Percentiles rank a stretch among this genome's conserved stretches.
Conservation (phyloP, 1,140 invertebrate species). For the Ectropis grisescens region DNA sequence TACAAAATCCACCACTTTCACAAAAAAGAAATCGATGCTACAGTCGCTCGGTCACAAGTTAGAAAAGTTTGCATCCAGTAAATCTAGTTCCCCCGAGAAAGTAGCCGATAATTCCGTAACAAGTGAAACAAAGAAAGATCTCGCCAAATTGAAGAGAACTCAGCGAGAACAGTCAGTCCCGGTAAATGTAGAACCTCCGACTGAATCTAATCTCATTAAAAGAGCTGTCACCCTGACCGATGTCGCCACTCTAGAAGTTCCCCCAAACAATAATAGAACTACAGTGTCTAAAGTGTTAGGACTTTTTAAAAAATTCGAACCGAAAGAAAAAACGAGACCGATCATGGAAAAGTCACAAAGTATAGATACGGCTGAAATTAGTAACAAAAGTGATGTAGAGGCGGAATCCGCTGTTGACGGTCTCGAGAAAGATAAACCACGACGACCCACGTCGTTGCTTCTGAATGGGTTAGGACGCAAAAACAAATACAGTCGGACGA, state of each 20-base stretch:
- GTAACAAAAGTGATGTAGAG: slow-evolving; percentile 28
- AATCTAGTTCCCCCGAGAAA: slow-evolving; percentile 62
- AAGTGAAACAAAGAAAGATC: slow-evolving; percentile 23
- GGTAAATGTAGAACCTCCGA: slow-evolving; percentile 57
- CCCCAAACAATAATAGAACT: slow-evolving; percentile 64
- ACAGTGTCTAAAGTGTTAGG: slow-evolving; percentile 78
- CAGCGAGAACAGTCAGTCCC: slow-evolving; percentile 77
- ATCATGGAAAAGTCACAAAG: slow-evolving; percentile 24
- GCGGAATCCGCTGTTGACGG: slow-evolving; percentile 15
- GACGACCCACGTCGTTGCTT: slow-evolving; percentile 59
- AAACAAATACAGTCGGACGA: slow-evolving; percentile 41
- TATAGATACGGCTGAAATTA: slow-evolving; percentile 16
- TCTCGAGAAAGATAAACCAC: slow-evolving; percentile 47
- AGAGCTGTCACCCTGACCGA: slow-evolving; percentile 78
- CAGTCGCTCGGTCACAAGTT: slow-evolving; percentile 77
- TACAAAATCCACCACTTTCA: slow-evolving; percentile 43
- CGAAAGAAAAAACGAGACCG: slow-evolving; percentile 45
- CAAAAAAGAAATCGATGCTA: slow-evolving; percentile 72
- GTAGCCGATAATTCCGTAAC: slow-evolving; percentile 21
- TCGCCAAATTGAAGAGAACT: slow-evolving; percentile 58
- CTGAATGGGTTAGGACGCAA: slow-evolving; percentile 60
- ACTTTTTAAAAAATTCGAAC: slow-evolving; percentile 78
- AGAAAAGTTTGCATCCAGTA: slow-evolving; percentile 71
- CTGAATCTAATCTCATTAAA: slow-evolving; percentile 75
- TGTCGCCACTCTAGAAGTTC: slow-evolving; percentile 63